Conservation (phyloP, 35 echinoderm and acorn worm species). For the Stichopus chloronotus region DNA sequence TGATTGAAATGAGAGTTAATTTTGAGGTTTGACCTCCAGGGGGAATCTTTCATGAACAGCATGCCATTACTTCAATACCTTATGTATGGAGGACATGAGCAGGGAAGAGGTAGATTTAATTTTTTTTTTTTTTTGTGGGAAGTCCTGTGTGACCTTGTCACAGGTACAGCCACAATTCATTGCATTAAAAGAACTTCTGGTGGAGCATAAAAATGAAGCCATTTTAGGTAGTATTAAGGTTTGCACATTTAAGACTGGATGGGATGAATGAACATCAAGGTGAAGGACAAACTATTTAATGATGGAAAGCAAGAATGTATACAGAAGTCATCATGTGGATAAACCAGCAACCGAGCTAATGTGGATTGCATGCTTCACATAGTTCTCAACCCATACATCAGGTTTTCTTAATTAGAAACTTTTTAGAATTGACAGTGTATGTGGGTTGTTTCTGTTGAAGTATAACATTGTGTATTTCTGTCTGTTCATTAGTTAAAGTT, state of each 20-base stretch:
- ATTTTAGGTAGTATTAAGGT: background rate
- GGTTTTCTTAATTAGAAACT: no score
- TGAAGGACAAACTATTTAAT: background rate
- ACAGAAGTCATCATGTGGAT: no score
- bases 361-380: no score
- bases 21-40: constrained; percentile 42
- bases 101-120: background rate
- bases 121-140: background rate
- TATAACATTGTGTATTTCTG: no score
- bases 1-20: constrained; percentile 43
- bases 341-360: no score
- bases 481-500: no score
- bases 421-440: no score
- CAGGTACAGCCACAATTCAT: background rate
- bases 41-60: background rate
- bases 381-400: no score
- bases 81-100: background rate
- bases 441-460: no score
- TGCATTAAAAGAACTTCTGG: background rate
- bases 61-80: background rate
- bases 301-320: no score
- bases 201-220: background rate
- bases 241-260: background rate
- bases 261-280: background rate
- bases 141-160: background rate